Evolutionary conservation across 1,140 invertebrate genomes (phyloP).

Genomic region (Ephestia elutella): DNA sequence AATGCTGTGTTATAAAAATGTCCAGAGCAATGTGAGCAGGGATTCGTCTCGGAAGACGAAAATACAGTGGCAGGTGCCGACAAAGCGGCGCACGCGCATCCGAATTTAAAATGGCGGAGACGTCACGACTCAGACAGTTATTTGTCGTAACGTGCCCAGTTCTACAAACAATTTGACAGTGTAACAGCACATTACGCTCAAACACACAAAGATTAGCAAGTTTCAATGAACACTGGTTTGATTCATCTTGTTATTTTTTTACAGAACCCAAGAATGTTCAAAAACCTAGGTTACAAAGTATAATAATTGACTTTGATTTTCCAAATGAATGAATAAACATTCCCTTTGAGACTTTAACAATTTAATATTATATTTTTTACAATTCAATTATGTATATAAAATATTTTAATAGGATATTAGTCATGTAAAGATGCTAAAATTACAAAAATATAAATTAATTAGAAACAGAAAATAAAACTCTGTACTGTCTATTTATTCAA

Average conservation of each 20-base stretch:
- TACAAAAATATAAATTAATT: not conserved
- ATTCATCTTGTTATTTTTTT: too few species aligned
- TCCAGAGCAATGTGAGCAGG: conserved; percentile 33
- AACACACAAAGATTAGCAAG: conserved; percentile 8
- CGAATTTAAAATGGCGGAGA: conserved; percentile 47
- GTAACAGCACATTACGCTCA: conserved; percentile 29
- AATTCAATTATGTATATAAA: too few species aligned
- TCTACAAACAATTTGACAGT: conserved; percentile 37
- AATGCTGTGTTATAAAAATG: conserved; percentile 62
- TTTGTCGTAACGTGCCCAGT: conserved; percentile 33
- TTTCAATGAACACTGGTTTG: too few species aligned
- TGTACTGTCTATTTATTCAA: not conserved
- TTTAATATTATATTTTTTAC: too few species aligned
- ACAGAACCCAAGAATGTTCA: too few species aligned
- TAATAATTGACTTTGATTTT: too few species aligned
- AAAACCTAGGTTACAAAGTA: too few species aligned
- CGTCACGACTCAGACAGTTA: conserved; percentile 39
- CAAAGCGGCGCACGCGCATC: conserved; percentile 29
- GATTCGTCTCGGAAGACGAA: conserved; percentile 45
- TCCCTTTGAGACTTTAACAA: too few species aligned
- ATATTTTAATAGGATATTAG: too few species aligned
- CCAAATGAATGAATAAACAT: too few species aligned
- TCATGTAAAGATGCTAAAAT: not conserved
- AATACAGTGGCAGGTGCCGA: conserved; percentile 46
- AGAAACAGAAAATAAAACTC: not conserved